Percentiles rank a stretch among this genome's conserved stretches.
Evolutionary conservation across 1,140 invertebrate genomes (phyloP).

Genomic region (Himalopsyche phryganea): DNA sequence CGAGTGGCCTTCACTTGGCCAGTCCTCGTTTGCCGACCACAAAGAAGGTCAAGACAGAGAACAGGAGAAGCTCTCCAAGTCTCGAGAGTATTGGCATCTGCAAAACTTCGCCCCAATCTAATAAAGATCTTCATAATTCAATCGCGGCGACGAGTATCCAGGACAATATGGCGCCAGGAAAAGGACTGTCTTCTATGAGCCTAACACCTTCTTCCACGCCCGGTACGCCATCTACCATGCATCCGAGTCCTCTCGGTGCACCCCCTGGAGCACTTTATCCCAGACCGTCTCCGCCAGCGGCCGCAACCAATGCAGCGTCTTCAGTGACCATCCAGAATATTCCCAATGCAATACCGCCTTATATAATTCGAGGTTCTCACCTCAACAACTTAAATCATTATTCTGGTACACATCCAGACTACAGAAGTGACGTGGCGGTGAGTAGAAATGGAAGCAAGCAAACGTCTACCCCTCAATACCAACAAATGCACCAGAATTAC

Average conservation of each 20-base stretch:
- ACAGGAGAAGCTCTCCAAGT: constrained; percentile 61
- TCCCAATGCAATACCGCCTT: constrained; percentile 54
- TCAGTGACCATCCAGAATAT: constrained; percentile 57
- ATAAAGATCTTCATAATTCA: constrained; percentile 46
- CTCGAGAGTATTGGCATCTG: constrained; percentile 48
- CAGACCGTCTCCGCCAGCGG: constrained; percentile 59
- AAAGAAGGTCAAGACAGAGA: constrained; percentile 65
- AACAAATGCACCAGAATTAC: constrained; percentile 38
- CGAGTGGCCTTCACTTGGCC: constrained; percentile 48
- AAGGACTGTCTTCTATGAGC: constrained; percentile 57
- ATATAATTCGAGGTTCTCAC: constrained; percentile 51
- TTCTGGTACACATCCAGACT: constrained; percentile 46
- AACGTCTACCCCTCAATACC: constrained; percentile 26
- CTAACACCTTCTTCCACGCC: constrained; percentile 64
- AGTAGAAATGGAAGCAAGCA: constrained; percentile 19
- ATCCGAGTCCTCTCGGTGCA: constrained; percentile 51
- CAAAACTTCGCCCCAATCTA: constrained; percentile 52
- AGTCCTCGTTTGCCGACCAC: constrained; percentile 40
- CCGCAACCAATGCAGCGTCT: constrained; percentile 55
- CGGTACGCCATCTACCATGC: constrained; percentile 58
- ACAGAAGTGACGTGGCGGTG: constrained; percentile 38
- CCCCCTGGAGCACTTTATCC: constrained; percentile 54
- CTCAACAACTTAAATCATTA: constrained; percentile 39
- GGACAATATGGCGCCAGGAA: constrained; percentile 47
- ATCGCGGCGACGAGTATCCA: constrained; percentile 44